A percentile compares a stretch with the other conserved stretches of the same genome.
Conservation (phyloP, 2,797 vertebrate species). For the Syndactyla subalaris region DNA sequence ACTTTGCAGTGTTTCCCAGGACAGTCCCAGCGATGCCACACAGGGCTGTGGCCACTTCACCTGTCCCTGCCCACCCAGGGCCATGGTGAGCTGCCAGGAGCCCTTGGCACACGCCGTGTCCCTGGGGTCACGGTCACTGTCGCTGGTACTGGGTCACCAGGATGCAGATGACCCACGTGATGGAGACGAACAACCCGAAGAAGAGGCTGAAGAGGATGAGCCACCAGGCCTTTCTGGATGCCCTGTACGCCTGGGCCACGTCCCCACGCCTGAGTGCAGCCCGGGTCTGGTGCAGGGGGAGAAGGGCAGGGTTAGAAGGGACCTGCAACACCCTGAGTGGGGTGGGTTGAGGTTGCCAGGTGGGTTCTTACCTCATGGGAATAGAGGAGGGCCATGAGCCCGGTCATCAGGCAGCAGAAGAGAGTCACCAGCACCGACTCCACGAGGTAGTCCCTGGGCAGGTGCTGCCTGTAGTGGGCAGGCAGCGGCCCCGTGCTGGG, state of each 20-base stretch:
- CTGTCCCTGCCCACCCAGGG: neutral
- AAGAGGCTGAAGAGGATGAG: conserved; percentile 83
- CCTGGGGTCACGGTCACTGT: neutral
- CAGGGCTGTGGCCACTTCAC: accelerated
- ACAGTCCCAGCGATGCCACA: neutral
- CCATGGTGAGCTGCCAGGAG: neutral
- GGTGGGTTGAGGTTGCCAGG: accelerated
- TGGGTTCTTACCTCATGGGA: conserved; percentile 76
- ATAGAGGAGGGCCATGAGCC: conserved; percentile 78
- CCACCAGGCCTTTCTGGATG: conserved; percentile 76
- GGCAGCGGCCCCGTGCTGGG: neutral
- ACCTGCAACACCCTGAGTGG: accelerated
- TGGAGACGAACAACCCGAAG: conserved; percentile 78
- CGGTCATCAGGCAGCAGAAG: conserved; percentile 84
- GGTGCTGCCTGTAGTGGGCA: neutral
- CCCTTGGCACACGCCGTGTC: accelerated
- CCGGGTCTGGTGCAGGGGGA: conserved; percentile 68
- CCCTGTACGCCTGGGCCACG: conserved; percentile 68
- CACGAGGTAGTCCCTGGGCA: conserved; percentile 82
- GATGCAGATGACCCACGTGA: conserved; percentile 83
- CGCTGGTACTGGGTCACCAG: conserved; percentile 74
- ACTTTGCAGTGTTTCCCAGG: accelerated
- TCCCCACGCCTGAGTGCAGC: conserved; percentile 76
- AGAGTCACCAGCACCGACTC: conserved; percentile 83
- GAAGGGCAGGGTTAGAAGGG: neutral